phyloP scores from a whole-genome alignment of 1,140 invertebrate species.

The Hylyphantes graminicola region DNA sequence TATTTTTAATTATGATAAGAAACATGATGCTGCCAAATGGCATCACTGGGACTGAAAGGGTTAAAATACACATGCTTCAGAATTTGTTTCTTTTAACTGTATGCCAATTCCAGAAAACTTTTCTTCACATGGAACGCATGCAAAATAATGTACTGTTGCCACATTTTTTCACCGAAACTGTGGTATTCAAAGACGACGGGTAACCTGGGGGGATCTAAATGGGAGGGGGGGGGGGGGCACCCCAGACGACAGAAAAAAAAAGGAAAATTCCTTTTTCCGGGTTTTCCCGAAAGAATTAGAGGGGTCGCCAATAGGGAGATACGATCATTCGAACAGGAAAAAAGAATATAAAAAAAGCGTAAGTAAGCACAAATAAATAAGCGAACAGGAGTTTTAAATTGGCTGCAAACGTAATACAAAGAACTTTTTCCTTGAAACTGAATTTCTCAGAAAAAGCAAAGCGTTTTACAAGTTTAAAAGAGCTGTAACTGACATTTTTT shows the following conservation, averaged over 20 bases:
- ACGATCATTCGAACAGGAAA: slow-evolving; percentile 20
- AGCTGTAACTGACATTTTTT: background rate
- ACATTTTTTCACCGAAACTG: no score
- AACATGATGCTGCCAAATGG: no score
- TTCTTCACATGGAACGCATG: no score
- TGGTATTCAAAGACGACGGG: no score
- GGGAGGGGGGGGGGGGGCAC: no score
- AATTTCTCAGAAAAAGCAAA: background rate
- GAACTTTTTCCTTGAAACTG: background rate
- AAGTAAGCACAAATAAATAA: slow-evolving; percentile 35
- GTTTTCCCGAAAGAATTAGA: slow-evolving; percentile 32
- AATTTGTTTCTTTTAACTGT: no score
- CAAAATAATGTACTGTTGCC: no score
- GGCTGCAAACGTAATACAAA: slow-evolving; percentile 30
- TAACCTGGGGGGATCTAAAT: no score
- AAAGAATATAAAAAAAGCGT: background rate
- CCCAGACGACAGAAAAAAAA: background rate
- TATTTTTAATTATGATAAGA: no score
- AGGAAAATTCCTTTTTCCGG: background rate
- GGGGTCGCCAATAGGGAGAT: background rate
- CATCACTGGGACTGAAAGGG: no score
- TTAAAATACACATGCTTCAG: no score
- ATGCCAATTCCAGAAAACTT: no score
- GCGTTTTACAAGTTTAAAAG: background rate
- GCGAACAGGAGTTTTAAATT: slow-evolving; percentile 40